Evolutionary conservation across 2,888 invertebrate species (phyloP).

Genomic region (Augiades crinisus): DNA sequence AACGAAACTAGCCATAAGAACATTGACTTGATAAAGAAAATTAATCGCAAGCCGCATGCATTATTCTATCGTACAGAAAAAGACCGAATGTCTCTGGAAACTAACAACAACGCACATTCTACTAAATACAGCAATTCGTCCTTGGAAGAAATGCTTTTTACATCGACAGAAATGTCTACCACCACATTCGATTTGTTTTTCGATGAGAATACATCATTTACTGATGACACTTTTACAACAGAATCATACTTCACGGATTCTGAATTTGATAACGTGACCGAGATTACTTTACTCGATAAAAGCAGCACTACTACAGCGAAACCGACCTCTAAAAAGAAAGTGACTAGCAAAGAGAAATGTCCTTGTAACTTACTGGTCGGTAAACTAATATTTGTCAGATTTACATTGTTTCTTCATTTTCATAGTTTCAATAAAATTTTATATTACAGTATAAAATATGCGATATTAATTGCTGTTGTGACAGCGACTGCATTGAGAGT

Average conservation of each 20-base stretch:
- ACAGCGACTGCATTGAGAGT: conserved; percentile 84
- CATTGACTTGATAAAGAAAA: conserved; percentile 47
- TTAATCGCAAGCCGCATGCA: conserved; percentile 56
- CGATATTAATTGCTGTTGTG: conserved; percentile 94
- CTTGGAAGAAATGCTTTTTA: conserved; percentile 37
- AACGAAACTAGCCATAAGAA: conserved; percentile 46
- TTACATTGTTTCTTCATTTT: neutral
- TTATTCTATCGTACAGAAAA: conserved; percentile 53
- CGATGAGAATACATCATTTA: conserved; percentile 57
- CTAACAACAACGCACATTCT: conserved; percentile 30
- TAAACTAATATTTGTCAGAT: neutral
- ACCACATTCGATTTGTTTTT: conserved; percentile 57
- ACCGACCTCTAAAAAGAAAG: conserved; percentile 34
- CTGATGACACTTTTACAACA: conserved; percentile 47
- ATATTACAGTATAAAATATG: conserved; percentile 82
- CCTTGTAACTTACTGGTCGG: conserved; percentile 63
- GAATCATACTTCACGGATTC: conserved; percentile 48
- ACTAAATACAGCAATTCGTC: conserved; percentile 45
- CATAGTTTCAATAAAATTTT: neutral
- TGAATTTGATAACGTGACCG: conserved; percentile 64
- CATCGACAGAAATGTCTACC: conserved; percentile 48
- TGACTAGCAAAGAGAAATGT: conserved; percentile 37
- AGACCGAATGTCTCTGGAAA: conserved; percentile 29
- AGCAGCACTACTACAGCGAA: conserved; percentile 45
- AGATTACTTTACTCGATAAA: conserved; percentile 55